phyloP scores from a whole-genome alignment of 2,797 vertebrate species.

The Sciaenops ocellatus region DNA sequence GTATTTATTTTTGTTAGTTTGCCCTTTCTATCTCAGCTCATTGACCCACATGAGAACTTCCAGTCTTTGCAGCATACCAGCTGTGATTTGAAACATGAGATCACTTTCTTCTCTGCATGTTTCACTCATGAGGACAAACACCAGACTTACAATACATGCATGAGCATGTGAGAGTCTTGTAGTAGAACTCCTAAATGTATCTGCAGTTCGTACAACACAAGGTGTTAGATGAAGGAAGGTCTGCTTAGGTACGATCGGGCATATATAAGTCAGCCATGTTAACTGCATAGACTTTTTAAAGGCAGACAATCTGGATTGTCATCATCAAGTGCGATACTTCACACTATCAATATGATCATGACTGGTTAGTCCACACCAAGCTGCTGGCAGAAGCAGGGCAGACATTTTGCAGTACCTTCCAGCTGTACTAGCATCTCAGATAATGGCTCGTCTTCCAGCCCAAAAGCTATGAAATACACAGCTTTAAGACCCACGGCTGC shows the following conservation, averaged over 20 bases:
- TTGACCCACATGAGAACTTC: background rate
- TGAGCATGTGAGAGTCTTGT: background rate
- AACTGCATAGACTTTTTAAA: background rate
- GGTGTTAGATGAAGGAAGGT: constrained; percentile 1
- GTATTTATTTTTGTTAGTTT: background rate
- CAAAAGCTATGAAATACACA: constrained; percentile 87
- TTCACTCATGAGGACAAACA: constrained; percentile 16
- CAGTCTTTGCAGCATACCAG: background rate
- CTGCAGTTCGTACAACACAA: no score
- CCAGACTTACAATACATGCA: background rate
- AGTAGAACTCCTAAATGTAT: background rate
- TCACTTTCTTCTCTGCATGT: background rate
- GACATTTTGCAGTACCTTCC: constrained; percentile 81
- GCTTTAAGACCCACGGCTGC: constrained; percentile 44
- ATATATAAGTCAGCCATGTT: background rate
- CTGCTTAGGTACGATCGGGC: background rate
- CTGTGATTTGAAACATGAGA: background rate
- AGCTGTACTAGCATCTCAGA: constrained; percentile 86
- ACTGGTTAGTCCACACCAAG: constrained; percentile 30
- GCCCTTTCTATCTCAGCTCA: background rate
- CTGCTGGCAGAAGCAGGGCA: constrained; percentile 30
- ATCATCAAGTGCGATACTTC: background rate
- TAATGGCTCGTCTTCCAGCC: constrained; percentile 87
- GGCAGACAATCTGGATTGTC: background rate
- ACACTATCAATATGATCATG: background rate